Evolutionary conservation across 2,113 vertebrate species (phyloP).

Genomic region (Myrmophylax atrothorax): DNA sequence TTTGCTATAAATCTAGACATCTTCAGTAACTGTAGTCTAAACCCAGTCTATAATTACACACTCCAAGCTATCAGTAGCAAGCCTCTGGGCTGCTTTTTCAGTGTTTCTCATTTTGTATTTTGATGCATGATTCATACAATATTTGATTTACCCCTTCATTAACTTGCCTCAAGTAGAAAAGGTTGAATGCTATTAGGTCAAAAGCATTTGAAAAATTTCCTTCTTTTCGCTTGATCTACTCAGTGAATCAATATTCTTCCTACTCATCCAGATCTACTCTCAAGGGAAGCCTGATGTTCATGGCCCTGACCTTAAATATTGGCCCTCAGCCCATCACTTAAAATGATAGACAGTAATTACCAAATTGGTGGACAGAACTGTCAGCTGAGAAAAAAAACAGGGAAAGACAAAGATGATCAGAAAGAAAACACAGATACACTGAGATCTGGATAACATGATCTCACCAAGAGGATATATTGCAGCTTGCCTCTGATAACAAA

Average conservation of each 20-base stretch:
- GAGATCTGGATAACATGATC: background rate
- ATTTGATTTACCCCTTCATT: slow-evolving; percentile 39
- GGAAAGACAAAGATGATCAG: background rate
- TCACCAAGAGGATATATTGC: background rate
- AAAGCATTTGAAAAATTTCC: slow-evolving; percentile 14
- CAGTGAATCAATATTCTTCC: slow-evolving; percentile 57
- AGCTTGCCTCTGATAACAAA: background rate
- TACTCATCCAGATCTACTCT: background rate
- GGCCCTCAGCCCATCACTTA: slow-evolving; percentile 47
- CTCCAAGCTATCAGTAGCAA: background rate
- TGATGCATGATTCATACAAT: slow-evolving; percentile 14
- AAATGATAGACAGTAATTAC: slow-evolving; percentile 68
- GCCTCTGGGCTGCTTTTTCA: background rate
- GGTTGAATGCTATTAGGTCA: slow-evolving; percentile 16
- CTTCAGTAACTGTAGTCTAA: background rate
- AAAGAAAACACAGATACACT: background rate
- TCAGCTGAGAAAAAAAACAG: background rate
- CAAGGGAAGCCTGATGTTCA: slow-evolving; percentile 20
- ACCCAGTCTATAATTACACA: background rate
- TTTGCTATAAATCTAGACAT: background rate
- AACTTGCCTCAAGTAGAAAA: slow-evolving; percentile 13
- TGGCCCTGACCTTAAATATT: slow-evolving; percentile 36
- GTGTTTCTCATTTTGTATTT: background rate
- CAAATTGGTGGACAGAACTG: slow-evolving; percentile 29
- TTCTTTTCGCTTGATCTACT: slow-evolving; percentile 17